A percentile compares a stretch with the other conserved stretches of the same genome.
Conservation (phyloP, 2,113 vertebrate species). For the Corvus cornix region DNA sequence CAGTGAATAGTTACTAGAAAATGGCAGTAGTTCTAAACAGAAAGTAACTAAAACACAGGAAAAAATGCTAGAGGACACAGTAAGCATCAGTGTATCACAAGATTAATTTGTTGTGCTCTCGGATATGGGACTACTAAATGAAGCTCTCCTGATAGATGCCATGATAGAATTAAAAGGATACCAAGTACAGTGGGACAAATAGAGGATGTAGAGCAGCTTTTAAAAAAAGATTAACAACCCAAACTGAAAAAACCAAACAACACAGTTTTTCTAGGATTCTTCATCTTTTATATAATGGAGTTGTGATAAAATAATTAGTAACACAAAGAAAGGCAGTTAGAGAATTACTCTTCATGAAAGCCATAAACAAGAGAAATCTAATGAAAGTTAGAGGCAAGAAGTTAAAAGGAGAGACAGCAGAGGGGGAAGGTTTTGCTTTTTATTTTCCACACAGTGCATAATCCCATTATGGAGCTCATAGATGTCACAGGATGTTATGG, state of each 20-base stretch:
- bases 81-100: not conserved
- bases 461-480: not conserved
- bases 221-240: not conserved
- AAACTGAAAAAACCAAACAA: not conserved
- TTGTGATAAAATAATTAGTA: not conserved
- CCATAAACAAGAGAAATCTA: not conserved
- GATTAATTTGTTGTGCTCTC: not conserved
- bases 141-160: not conserved
- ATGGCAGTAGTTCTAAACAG: not conserved
- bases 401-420: not conserved
- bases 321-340: not conserved
- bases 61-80: not conserved
- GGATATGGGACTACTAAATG: not conserved
- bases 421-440: not conserved
- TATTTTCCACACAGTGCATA: not conserved
- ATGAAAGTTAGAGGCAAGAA: not conserved
- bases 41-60: not conserved
- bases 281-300: not conserved
- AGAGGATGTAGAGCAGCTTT: not conserved
- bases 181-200: not conserved
- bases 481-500: not conserved
- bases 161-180: not conserved
- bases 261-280: not conserved
- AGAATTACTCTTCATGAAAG: not conserved
- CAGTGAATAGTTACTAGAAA: not conserved